Evolutionary conservation across 2,797 vertebrate species (phyloP), one percentile per base, ranked within the genome.

Genomic region (Cossypha polioptera): DNA sequence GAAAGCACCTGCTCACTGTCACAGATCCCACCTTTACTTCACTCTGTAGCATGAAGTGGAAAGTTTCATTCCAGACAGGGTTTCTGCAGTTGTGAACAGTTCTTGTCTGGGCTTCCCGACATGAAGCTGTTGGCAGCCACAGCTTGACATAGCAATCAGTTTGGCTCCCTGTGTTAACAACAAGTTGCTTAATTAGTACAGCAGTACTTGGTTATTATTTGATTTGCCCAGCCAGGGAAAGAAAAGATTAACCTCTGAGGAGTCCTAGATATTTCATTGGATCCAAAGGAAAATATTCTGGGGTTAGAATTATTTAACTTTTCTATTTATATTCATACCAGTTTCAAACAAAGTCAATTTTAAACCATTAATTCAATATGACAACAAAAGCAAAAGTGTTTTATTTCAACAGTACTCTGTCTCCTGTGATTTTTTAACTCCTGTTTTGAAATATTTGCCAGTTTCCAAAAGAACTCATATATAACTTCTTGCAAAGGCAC

Each of bases 21-120:
- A 14, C 19, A 48, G n/a, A 40, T 31, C 76, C 83, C 95, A 99
- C 98, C 98, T 99, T 99, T 24, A 98, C 97, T 57, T 93, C 94
- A 11, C 79, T 97, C 61, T 98, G 98, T 65, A 98, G 93, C 76
- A 98, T 59, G 59, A 98, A 99, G 86, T 81, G 95, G 96, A 99
- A 99, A 11, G 95, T 97, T 94, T 99, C 98, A 5, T 99, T 98
- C 98, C 99, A 99, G 42, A 98, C 94, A 17, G 99, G 98, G 40
- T 97, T 96, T 65, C 75, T 92, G 35, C 66, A 97, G 95, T 98
- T 98, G 75, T n/a, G 13, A 3, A 98, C 51, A 0, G 97, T 97
- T 92, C 91, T 97, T 20, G 98, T 99, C 66, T 68, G 97, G 62
- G 94, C 91, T 58, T 96, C 95, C 19, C 1, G 71, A 10, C 95